Evolutionary conservation across 2,113 vertebrate species (phyloP), one percentile per base, ranked within the genome.

Genomic region (Trematocara stigmaticum): DNA sequence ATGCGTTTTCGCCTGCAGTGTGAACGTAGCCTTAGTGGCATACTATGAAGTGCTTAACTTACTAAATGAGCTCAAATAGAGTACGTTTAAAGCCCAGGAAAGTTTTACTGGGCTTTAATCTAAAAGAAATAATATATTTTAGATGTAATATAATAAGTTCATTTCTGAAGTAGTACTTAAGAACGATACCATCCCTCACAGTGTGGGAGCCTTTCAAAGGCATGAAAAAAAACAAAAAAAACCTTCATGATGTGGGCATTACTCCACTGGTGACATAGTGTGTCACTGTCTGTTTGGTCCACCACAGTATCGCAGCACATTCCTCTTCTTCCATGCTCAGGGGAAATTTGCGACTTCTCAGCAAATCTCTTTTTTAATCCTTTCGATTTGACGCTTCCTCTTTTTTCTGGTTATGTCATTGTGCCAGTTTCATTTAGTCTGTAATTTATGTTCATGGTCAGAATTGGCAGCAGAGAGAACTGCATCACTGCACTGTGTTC

Each of bases 171-270:
- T 69, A 42, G 35, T 40, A 66, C 64, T 42, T 69, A 23, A 23
- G 64, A 40, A 5, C 4, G 11, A 40, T 7, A 40, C 11, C 11
- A 15, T 26, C 3, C 12, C 38, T 45, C 64, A 45, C 12, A 16
- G 38, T 15, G 64, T 16, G 38, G 20, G 38, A 42, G 64, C 26
- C 55, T 57, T 61, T 76, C 15, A 35, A 79, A 15, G 34, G 9
- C 26, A 35, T 45, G 23, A 26, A 18, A 7, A 26, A 47, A 56
- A 40, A 34, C 23, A 23, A 71, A 87, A 10, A 31, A 76, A 1
- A 3, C 52, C 81, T 88, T 86, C 42, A 81, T 94, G 94, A 92
- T 90, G 38, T 31, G 51, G 69, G 88, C 85, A 83, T 92, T 88
- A 93, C 79, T 31, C 83, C 83, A 15, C 78, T 13, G 55, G 87